Conservation (phyloP, 2,113 vertebrate species). For the Sylvia atricapilla region DNA sequence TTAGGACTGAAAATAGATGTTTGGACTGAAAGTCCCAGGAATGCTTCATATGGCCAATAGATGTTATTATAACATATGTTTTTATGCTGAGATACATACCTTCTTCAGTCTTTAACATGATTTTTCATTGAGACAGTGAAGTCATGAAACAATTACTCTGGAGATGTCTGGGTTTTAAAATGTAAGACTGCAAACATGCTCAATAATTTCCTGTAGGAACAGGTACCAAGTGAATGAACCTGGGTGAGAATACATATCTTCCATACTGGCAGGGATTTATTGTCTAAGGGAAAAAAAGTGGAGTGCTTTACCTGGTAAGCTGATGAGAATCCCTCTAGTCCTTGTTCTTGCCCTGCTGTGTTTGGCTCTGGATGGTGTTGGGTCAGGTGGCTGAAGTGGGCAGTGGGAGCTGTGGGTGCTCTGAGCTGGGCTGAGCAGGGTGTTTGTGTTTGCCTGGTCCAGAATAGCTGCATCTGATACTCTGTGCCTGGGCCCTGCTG, state of each 20-base stretch:
- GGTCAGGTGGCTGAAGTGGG: neutral
- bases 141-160: neutral
- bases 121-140: neutral
- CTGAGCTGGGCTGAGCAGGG: neutral
- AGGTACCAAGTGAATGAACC: neutral
- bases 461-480: neutral
- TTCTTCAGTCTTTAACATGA: neutral
- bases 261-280: neutral
- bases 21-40: neutral
- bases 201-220: neutral
- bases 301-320: neutral
- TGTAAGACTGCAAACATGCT: neutral
- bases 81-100: neutral
- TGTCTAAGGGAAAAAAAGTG: neutral
- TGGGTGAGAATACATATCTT: neutral
- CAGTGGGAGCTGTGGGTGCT: neutral
- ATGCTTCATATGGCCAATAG: neutral
- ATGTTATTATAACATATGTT: neutral
- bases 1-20: neutral
- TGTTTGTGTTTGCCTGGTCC: neutral
- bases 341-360: neutral
- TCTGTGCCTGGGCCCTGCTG: neutral
- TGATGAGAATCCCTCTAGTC: neutral
- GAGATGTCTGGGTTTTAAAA: neutral
- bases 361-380: neutral